Base-by-base conservation (phyloP, 2,888 invertebrate genomes). In the Leptarthrus brevirostris region DNA sequence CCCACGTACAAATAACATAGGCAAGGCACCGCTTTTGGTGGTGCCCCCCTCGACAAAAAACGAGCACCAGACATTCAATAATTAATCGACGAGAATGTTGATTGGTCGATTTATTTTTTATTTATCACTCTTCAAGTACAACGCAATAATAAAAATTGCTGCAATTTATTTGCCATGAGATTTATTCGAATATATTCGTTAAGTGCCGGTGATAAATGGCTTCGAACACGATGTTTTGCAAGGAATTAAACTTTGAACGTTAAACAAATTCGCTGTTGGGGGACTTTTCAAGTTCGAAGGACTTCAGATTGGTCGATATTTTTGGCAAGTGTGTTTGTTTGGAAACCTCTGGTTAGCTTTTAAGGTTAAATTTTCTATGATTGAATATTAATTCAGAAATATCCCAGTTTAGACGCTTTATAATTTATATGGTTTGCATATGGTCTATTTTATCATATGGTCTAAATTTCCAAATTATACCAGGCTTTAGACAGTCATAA, bases 171-270 rank as follows among this genome's bases (percentile, higher is more conserved):
- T 71, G 71, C 40, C 71, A 26, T 22, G 64, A 73, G 73, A 73
- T 73, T 73, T 73, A 73, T 73, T 24, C 44, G 64, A 52, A 73
- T 53, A 73, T 36, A 73, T 73, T 73, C 73, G 73, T 73, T 73
- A 64, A 73, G 64, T 53, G 64, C 22, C 52, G 56, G 58, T 72
- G 72, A 72, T 72, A 49, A 72, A 72, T 72, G 64, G 30, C n/a
- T 12, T 20, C 10, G 58, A 3, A 0, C 58, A 26, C 36, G 36
- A 34, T 53, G 34, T 53, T 58, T 34, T 16, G 10, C 58, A 58
- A 36, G 58, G n/a, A 58, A 58, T 58, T 36, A 58, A 58, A 58
- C 58, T 58, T 58, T 36, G 34, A 36, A 34, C 36, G 58, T 58
- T 20, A 36, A 58, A 36, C 34, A 16, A 20, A 20, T 58, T 58